Percentiles rank a stretch among this genome's conserved stretches.
Conservation (phyloP, 1,140 invertebrate species). For the Meteorus sp. region DNA sequence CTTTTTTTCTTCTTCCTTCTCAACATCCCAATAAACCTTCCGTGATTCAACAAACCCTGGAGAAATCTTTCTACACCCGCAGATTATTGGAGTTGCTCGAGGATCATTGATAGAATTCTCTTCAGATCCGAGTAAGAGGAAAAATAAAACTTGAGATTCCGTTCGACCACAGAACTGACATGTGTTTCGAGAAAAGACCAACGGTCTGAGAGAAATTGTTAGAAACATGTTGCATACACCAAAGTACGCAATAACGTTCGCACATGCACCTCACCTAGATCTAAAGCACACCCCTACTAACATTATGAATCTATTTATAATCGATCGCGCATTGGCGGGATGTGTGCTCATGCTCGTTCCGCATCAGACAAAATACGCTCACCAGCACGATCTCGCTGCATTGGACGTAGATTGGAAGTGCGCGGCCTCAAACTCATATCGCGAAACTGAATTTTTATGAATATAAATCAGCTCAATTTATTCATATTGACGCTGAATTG, state of each 20-base stretch:
- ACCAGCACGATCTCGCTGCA: conserved; percentile 1
- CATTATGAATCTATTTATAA: conserved; percentile 23
- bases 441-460: no score
- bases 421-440: not conserved
- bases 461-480: no score
- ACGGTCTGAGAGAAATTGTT: no score
- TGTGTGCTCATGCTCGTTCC: not conserved
- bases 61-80: conserved; percentile 13
- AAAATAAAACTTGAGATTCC: not conserved
- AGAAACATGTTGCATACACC: not conserved
- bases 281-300: not conserved
- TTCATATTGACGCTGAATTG: no score
- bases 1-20: not conserved
- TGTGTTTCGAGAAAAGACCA: no score
- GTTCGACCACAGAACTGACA: no score
- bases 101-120: not conserved
- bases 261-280: not conserved
- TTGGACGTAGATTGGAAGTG: not conserved
- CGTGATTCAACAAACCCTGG: conserved; percentile 8
- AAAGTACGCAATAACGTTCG: not conserved
- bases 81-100: conserved; percentile 7
- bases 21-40: no score
- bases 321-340: conserved; percentile 18
- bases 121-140: not conserved
- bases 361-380: not conserved